Evolutionary conservation across 2,888 invertebrate genomes (phyloP), one percentile per base, ranked within the genome.

Genomic region (Autographa gamma): DNA sequence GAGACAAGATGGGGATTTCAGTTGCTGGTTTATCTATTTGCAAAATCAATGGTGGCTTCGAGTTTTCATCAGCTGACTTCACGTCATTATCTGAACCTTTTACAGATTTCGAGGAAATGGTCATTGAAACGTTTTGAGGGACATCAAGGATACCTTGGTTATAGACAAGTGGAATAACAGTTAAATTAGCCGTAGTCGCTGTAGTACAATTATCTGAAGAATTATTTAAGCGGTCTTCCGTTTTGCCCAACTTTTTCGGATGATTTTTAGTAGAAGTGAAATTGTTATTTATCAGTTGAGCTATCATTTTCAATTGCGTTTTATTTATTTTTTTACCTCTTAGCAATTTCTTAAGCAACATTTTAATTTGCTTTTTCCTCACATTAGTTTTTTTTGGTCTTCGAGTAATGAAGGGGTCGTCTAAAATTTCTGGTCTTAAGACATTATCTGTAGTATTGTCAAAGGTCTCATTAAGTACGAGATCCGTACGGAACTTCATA

Each of bases 221-320:
- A 2, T 8, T 32, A 61, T 62, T 66, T 11, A 32, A 6, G 6
- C 52, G 13, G 1, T 34, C 25, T 9, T 62, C 41, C 4, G 54
- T 61, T 48, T 62, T 62, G 5, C 6, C 11, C 16, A 13, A 19
- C 0, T 56, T 18, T 34, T 34, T 48, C 25, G 18, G 2, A 3
- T 9, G 31, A 18, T 34, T 69, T n/a, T 25, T 11, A 19, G 52
- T 11, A 25, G 7, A 34, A 14, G 41, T 52, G 9, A 11, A 0
- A 19, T 66, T 79, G n/a, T 54, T 68, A n/a, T 43, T 66, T 4
- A 77, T 41, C 56, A 71, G 18, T 32, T 63, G 43, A 3, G 60
- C 71, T 19, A 77, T 18, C 16, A 41, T 68, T 13, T 14, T 52
- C 2, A 72, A 8, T 65, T 66, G 52, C 9, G 25, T 25, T 72